Conservation (phyloP, 1,140 invertebrate genomes). For the Wiebesia pumilae region DNA sequence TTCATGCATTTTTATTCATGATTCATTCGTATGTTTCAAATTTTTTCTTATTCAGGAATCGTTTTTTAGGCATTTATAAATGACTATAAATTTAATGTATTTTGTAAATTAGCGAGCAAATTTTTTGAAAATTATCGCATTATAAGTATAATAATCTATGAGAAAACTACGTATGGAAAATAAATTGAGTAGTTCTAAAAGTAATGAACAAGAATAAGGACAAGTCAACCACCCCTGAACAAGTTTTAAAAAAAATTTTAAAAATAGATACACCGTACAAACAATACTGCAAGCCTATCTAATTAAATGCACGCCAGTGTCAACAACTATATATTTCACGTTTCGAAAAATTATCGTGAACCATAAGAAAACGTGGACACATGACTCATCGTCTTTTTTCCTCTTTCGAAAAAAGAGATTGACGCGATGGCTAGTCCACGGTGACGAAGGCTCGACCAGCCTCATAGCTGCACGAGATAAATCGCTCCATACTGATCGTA, state of each 20-base stretch:
- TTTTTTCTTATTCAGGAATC: no score
- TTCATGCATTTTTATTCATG: no score
- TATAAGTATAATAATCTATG: background rate
- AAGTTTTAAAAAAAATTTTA: background rate
- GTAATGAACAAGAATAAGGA: background rate
- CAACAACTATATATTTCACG: background rate
- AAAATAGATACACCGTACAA: constrained; percentile 8
- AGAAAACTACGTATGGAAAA: background rate
- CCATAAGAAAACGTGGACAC: background rate
- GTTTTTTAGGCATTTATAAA: no score
- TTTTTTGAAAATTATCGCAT: background rate
- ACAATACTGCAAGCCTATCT: background rate
- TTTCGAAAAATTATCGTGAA: background rate
- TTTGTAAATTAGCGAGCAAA: background rate
- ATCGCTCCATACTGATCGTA: background rate
- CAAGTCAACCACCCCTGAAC: background rate
- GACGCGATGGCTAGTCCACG: background rate
- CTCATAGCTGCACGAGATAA: background rate
- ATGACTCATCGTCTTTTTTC: background rate
- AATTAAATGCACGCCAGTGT: constrained; percentile 13
- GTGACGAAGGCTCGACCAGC: background rate
- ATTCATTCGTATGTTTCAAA: no score
- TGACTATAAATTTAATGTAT: background rate
- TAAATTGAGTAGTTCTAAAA: constrained; percentile 12
- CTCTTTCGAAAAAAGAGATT: background rate